Base-by-base conservation (phyloP, 2,888 invertebrate genomes). In the Amorpha juglandis region DNA sequence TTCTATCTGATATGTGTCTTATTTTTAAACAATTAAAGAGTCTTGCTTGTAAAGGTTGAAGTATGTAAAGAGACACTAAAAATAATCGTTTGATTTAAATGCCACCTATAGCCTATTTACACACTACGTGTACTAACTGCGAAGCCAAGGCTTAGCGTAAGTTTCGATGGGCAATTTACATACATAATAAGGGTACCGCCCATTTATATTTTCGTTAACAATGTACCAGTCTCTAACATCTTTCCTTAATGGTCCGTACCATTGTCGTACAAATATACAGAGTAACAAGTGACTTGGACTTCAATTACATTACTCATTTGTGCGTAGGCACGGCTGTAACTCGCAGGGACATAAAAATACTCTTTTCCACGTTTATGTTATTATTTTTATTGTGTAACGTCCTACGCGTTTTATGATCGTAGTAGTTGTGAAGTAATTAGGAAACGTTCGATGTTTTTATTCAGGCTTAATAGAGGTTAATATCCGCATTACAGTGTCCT, bases 241-340 rank as follows among this genome's bases (percentile, higher is more conserved):
- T 71, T 70, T 68, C 68, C 64, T 66, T 69, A 73, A 80, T 78
- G 74, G 73, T 73, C 65, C 64, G 68, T 67, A 64, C 71, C 69
- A 70, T 74, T 77, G 71, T 76, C 67, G 63, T 68, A 68, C 67
- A 75, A 75, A 75, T 76, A 71, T 58, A 42, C 70, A 68, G 68
- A 72, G 70, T 75, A 71, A 69, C 72, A 74, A 77, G 74, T 77
- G 75, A 70, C 80, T 78, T 78, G 73, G 72, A 72, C 70, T 78
- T 74, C 72, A 75, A 73, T 76, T 76, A 75, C 69, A 69, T 71
- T 71, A 71, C 66, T 64, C 71, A 58, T 67, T 63, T 55, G 58
- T 64, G 67, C 51, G 69, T 68, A 70, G 50, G 63, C 48, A 63
- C 7, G 45, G 45, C 42, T 16, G 48, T 68, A 69, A 71, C 70